Evolutionary conservation across 2,113 vertebrate genomes (phyloP), one percentile per base, ranked within the genome.

Genomic region (Tupaia chinensis): DNA sequence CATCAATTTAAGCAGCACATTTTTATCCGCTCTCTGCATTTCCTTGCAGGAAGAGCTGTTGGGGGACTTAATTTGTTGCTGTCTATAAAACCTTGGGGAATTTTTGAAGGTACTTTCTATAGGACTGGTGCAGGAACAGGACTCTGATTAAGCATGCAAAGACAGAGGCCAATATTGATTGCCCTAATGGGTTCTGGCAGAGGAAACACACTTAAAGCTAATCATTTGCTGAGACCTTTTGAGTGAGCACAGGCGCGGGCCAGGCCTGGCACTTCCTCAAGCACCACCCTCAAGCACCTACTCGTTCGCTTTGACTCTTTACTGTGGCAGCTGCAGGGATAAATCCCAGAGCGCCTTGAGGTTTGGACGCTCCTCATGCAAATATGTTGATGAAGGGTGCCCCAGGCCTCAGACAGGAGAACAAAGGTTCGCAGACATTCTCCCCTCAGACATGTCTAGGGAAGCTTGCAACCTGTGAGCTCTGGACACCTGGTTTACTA

Each of bases 101-200:
- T 77, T 74, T 77, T 16, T 87, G 85, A 77, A 92, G 93, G 61
- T 87, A 72, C 56, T 91, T 97, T 70, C 83, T 92, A 89, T 7
- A 90, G 80, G 53, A 81, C 53, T 19, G 29, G 60, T 58, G 16
- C 0, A 11, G 92, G 9, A 97, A 69, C 54, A 77, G 1, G 60
- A 68, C 65, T 90, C 77, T 81, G 54, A 95, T 6, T 70, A 93
- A 92, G 77, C 94, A 72, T 87, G 93, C 83, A 92, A 93, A 94
- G 88, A 78, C 91, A 95, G 89, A 87, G 85, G 95, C 83, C 84
- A 85, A 14, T 93, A 79, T 19, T 58, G 89, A 96, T 82, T 93
- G 89, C 74, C 34, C 9, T 94, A 97, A 95, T 79, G 87, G 85
- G 65, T 85, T 89, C 80, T 96, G 97, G 95, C 93, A 84, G 65